Conservation (phyloP, 2,113 vertebrate genomes). For the Azemiops feae region DNA sequence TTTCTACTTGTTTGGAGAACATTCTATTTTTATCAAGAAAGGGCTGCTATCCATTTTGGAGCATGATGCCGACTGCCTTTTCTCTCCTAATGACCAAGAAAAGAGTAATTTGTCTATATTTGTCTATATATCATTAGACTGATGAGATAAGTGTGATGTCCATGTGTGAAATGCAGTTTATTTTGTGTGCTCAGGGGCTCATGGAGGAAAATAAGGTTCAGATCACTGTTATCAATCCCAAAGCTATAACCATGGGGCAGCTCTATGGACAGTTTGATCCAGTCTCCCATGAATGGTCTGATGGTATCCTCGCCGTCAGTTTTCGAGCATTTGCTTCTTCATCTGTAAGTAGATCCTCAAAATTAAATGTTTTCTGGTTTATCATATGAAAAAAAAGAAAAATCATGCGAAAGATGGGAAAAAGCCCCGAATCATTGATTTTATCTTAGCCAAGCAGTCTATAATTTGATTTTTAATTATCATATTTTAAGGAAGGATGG, state of each 20-base stretch:
- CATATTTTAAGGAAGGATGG: not conserved
- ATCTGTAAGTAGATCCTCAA: conserved; percentile 63
- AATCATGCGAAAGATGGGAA: not conserved
- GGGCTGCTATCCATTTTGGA: not conserved
- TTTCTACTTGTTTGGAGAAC: not conserved
- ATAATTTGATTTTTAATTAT: not conserved
- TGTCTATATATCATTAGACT: not conserved
- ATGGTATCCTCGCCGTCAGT: conserved; percentile 86
- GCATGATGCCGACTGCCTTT: not conserved
- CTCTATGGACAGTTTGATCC: conserved; percentile 88
- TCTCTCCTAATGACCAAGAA: not conserved
- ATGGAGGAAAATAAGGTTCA: conserved; percentile 90
- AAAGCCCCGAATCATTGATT: not conserved
- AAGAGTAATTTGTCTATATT: not conserved
- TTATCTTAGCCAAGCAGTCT: not conserved
- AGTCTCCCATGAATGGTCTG: conserved; percentile 90
- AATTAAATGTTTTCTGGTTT: not conserved
- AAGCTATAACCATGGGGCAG: conserved; percentile 89
- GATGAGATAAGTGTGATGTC: not conserved
- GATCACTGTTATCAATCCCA: conserved; percentile 89
- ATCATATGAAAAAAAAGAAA: not conserved
- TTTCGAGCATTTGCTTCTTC: conserved; percentile 84
- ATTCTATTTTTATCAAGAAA: not conserved
- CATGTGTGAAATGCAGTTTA: not conserved
- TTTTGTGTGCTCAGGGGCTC: conserved; percentile 69